Conservation (phyloP, 2,888 invertebrate species). For the Drosophila peninsularis region DNA sequence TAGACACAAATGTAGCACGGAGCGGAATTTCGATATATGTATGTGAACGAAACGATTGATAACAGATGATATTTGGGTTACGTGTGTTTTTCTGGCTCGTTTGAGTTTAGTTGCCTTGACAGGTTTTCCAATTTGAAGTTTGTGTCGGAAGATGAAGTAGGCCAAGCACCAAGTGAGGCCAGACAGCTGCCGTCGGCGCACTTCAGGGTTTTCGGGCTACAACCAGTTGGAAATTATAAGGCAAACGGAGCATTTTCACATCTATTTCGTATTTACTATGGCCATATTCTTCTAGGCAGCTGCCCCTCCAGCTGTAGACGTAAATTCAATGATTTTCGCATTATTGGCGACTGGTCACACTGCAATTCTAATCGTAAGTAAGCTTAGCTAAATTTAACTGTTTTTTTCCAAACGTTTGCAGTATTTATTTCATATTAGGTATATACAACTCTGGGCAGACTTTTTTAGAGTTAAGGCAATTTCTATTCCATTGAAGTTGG, state of each 20-base stretch:
- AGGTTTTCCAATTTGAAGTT: background rate
- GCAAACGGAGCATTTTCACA: background rate
- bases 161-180: background rate
- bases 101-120: background rate
- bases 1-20: background rate
- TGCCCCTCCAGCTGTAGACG: too few relatives aligned
- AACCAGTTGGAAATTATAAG: constrained; percentile 2
- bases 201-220: background rate
- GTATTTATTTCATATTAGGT: background rate
- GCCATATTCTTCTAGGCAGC: too few relatives aligned
- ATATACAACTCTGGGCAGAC: background rate
- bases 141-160: background rate
- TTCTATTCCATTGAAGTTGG: too few relatives aligned
- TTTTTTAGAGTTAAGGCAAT: too few relatives aligned
- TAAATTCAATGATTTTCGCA: too few relatives aligned
- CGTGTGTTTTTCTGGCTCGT: background rate
- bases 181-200: background rate
- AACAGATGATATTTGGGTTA: background rate
- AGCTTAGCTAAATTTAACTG: too few relatives aligned
- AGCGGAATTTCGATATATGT: background rate
- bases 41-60: background rate
- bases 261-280: background rate
- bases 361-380: background rate
- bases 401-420: background rate
- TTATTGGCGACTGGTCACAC: background rate